These are phyloP conservation scores for Enteromius thamalakanensis DNA, from an alignment of 2,797 vertebrate genomes.

Conservation along the genomic window DNA sequence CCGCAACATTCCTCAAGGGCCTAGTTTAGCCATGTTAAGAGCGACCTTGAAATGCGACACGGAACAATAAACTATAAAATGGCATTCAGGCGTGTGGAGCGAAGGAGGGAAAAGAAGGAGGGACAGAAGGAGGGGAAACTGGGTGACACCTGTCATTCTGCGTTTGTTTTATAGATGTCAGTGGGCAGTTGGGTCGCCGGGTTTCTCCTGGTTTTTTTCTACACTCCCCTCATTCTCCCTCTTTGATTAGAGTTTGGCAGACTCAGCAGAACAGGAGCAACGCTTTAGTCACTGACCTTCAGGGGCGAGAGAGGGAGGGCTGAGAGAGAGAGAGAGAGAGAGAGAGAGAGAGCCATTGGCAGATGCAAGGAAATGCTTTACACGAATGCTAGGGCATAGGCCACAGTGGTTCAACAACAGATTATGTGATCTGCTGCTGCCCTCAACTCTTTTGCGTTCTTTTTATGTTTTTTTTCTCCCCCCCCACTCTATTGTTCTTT, in stretches of 20 bases:
- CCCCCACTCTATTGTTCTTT: not conserved
- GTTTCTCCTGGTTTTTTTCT: slow-evolving; percentile 51
- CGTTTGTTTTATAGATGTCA: slow-evolving; percentile 76
- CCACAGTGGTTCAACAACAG: slow-evolving; percentile 40
- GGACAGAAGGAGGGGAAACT: slow-evolving; percentile 40
- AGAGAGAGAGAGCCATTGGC: slow-evolving; percentile 31
- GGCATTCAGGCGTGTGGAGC: slow-evolving; percentile 56
- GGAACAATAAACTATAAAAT: slow-evolving; percentile 79
- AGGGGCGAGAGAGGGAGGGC: slow-evolving; percentile 43
- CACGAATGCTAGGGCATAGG: slow-evolving; percentile 42
- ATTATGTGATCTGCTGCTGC: slow-evolving; percentile 37
- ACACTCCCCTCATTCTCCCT: slow-evolving; percentile 15
- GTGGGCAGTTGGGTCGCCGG: slow-evolving; percentile 64
- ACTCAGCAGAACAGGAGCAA: slow-evolving; percentile 77
- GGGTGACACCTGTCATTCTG: slow-evolving; percentile 76
- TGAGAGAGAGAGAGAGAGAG: slow-evolving; percentile 28
- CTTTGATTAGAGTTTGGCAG: slow-evolving; percentile 62
- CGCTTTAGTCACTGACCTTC: slow-evolving; percentile 73
- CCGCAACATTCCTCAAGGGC: slow-evolving; percentile 64
- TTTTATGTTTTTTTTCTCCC: not conserved
- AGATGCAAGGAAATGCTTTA: slow-evolving; percentile 41
- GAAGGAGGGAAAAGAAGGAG: slow-evolving; percentile 38
- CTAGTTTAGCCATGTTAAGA: slow-evolving; percentile 68
- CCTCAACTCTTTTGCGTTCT: slow-evolving; percentile 4
- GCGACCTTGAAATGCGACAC: slow-evolving; percentile 77